A percentile compares a stretch with the other conserved stretches of the same genome.
These are phyloP conservation scores for Orientallactaga sibirica DNA, from an alignment of 2,797 vertebrate genomes.

Conservation along the genomic window DNA sequence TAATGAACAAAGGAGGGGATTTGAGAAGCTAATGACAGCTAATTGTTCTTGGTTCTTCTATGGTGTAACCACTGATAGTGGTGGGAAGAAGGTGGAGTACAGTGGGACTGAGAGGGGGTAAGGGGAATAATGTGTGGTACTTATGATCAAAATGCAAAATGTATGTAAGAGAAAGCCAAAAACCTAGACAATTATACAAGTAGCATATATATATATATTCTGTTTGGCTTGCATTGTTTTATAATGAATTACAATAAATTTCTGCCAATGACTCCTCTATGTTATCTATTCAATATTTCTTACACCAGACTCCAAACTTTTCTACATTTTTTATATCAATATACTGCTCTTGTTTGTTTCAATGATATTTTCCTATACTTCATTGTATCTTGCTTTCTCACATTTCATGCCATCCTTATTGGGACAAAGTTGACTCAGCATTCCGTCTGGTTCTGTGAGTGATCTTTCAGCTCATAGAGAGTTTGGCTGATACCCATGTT, in stretches of 20 bases:
- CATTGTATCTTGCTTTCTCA: background rate
- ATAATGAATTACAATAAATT: background rate
- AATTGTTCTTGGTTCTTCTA: too few species aligned
- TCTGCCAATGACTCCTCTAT: background rate
- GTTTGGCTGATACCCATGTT: background rate
- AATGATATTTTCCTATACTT: background rate
- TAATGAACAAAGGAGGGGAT: too few species aligned
- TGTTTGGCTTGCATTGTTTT: background rate
- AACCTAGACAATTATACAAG: too few species aligned
- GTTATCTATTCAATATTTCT: background rate
- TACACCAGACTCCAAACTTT: background rate
- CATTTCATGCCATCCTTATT: background rate
- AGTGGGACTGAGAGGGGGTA: too few species aligned
- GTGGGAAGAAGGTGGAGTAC: too few species aligned
- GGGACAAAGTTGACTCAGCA: background rate
- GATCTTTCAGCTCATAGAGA: background rate
- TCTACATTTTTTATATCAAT: background rate
- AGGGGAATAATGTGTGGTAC: too few species aligned
- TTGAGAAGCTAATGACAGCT: too few species aligned
- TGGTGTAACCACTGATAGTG: too few species aligned
- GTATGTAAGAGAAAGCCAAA: too few species aligned
- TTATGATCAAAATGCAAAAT: too few species aligned
- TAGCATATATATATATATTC: background rate
- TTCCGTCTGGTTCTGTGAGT: background rate
- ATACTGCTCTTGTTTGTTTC: background rate